Evolutionary conservation across 2,888 invertebrate genomes (phyloP), one percentile per base, ranked within the genome.

Genomic region (Lamproptera curius): DNA sequence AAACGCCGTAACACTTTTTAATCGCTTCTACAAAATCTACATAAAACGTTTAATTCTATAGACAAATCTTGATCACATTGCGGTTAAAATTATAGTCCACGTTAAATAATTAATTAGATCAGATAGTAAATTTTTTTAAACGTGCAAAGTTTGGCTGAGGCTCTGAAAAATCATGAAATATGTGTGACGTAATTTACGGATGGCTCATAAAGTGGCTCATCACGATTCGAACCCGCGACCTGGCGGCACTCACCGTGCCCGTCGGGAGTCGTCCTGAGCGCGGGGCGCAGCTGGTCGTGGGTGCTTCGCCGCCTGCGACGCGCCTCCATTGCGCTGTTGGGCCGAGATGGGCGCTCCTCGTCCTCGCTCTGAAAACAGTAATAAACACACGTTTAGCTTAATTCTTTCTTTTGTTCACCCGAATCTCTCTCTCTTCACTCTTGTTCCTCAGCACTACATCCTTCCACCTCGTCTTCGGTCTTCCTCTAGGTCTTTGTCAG

Each of bases 241-340:
- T 3, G 20, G 20, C 6, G 20, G 6, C 15, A 46, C 51, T 41
- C 20, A 46, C 47, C 38, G 8, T 47, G 33, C 13, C 31, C 43
- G 4, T 41, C 35, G 0, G 69, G 67, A 1, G 70, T 65, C 31
- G 62, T 63, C 0, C 52, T 49, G 5, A 64, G 45, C 1, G 65
- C 69, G 26, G 72, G 64, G 2, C 89, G 71, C 31, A 70, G 73
- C 38, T 76, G 46, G 45, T 89, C 77, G 57, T 78, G 73, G 0
- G 65, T 61, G 59, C 88, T 88, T 56, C 83, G 88, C 0, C 88
- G 74, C 0, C 83, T 71, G 1, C 70, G 73, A 0, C 85, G 75
- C n/a, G 70, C 60, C 6, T 72, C 74, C 42, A 57, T 37, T 45
- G 74, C 79, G 54, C 81, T 79, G 62, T 71, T 69, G 6, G 76